A percentile compares a stretch with the other conserved stretches of the same genome.
Evolutionary conservation across 2,113 vertebrate genomes (phyloP).

Genomic region (Gorsachius goisagi): DNA sequence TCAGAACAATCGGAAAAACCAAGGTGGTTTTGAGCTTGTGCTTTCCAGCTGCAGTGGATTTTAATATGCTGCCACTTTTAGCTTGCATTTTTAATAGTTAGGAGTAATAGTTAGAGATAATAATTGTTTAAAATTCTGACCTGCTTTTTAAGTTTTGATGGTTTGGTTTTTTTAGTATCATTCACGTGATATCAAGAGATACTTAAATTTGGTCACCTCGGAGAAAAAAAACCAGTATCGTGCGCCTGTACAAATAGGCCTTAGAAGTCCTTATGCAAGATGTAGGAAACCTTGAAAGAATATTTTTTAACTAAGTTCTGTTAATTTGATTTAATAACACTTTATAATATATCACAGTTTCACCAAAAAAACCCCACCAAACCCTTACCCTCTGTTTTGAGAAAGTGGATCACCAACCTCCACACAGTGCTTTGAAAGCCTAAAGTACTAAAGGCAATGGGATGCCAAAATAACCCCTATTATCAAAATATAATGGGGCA

Average conservation of each 20-base stretch:
- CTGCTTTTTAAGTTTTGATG: neutral
- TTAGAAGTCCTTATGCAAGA: neutral
- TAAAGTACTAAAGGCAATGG: neutral
- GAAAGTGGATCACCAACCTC: neutral
- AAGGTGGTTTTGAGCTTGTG: neutral
- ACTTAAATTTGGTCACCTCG: neutral
- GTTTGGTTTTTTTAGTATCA: neutral
- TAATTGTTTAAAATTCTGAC: neutral
- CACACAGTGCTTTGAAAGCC: neutral
- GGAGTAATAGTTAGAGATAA: neutral
- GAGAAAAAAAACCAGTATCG: neutral
- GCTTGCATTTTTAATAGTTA: neutral
- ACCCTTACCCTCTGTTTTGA: neutral
- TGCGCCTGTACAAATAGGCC: neutral
- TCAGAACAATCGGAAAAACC: neutral
- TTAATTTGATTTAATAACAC: neutral
- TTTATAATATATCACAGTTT: neutral
- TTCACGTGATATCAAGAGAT: neutral
- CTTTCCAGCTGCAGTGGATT: neutral
- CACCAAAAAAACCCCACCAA: too few species aligned
- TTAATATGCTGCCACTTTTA: neutral
- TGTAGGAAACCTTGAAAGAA: neutral
- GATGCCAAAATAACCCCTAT: neutral
- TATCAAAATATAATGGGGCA: neutral
- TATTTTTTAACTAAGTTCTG: neutral